Base-by-base conservation (phyloP, 2,113 vertebrate genomes). In the Toxotes jaculatrix region DNA sequence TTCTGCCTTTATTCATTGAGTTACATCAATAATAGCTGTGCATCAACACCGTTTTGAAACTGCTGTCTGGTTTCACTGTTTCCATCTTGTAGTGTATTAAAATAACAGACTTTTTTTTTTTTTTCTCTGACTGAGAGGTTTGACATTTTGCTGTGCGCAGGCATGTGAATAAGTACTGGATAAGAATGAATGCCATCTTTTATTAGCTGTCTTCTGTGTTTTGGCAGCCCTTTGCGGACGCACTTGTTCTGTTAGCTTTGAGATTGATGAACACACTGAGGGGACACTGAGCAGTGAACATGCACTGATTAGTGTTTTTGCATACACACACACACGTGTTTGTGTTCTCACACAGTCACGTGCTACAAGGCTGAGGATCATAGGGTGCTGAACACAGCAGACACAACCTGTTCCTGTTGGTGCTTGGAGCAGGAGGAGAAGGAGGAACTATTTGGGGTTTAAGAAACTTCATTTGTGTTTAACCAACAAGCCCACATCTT, bases 181-280 rank as follows among this genome's bases (percentile, higher is more conserved):
- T 56, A 65, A 78, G 76, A 85, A 80, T 82, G 82, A 87, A 83
- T 82, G 70, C 77, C 66, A 67, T 87, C 80, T 82, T 91, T 90
- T 86, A 89, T 87, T 79, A 75, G 57, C 47, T 74, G 72, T 76
- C 80, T 69, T 83, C 71, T 74, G 60, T 78, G 69, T 70, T 85
- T 83, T 87, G 80, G 85, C 81, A 75, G 79, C 53, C 36, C 85
- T 87, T 79, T 74, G 67, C 87, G 49, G 71, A 80, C 72, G 68
- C 80, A 67, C 67, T 82, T 69, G 82, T 34, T 85, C 68, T 73
- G 45, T 75, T 86, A 79, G 83, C 79, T 85, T 78, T 59, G 34
- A 77, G 64, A 85, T 81, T 56, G 65, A 70, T 80, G 83, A 70
- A 90, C 80, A 89, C 38, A 56, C 74, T n/a, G 61, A 76, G 67